Conservation (phyloP, 2,113 vertebrate species). For the Cochlearius cochlearius region DNA sequence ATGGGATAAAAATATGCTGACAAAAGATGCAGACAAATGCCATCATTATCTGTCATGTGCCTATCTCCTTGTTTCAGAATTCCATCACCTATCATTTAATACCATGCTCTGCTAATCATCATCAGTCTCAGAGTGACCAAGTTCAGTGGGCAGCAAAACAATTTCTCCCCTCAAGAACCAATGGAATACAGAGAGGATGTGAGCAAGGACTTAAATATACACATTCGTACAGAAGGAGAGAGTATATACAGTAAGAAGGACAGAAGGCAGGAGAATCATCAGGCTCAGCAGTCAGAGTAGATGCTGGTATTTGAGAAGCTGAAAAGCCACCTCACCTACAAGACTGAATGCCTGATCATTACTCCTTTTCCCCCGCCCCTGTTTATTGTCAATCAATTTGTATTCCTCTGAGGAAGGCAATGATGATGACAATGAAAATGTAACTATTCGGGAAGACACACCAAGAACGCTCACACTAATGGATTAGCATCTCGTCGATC, state of each 20-base stretch:
- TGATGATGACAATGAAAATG: accelerated
- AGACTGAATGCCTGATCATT: neutral
- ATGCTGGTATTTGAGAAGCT: neutral
- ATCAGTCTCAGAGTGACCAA: neutral
- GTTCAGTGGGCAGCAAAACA: neutral
- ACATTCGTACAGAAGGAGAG: neutral
- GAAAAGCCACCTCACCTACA: neutral
- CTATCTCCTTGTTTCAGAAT: neutral
- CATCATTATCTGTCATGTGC: neutral
- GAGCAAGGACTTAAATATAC: neutral
- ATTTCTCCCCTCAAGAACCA: neutral
- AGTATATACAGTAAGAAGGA: neutral
- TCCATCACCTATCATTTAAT: neutral
- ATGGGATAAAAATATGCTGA: conserved; percentile 15
- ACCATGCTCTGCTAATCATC: neutral
- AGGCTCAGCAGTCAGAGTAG: neutral
- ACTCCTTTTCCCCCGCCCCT: no score
- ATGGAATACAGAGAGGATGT: neutral
- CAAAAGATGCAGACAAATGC: neutral
- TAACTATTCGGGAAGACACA: neutral
- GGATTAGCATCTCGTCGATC: neutral
- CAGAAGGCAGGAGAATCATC: neutral
- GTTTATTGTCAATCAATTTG: neutral
- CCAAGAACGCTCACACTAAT: neutral
- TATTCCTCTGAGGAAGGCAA: neutral